Base-by-base conservation (phyloP, 35 echinoderm and acorn worm species). In the Strongylocentrotus purpuratus region DNA sequence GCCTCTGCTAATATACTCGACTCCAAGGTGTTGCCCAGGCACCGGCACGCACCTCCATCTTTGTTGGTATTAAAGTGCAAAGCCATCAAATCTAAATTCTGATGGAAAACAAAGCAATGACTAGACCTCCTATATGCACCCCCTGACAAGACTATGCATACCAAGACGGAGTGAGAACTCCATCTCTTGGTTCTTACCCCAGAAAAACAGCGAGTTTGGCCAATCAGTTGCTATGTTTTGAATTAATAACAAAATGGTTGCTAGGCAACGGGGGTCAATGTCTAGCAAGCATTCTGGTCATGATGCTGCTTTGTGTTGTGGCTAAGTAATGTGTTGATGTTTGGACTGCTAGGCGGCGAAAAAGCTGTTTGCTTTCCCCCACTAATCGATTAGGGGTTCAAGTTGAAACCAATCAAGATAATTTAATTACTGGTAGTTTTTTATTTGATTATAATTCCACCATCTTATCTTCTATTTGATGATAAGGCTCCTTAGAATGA, bases 191-290 rank as follows among this genome's bases (percentile, higher is more conserved):
- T 10, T 78, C 28, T 78, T 78, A 5, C 20, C 65, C 65, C 20
- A 22, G 25, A 28, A 78, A 78, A 28, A 78, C 65, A 22, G 22
- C 20, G 33, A 89, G 45, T 33, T 89, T 15, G 45, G 87, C 87
- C 87, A 89, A 89, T 89, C 87, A 89, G 87, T 89, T 89, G 87
- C 87, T 89, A 89, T 89, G 87, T 89, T 89, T 89, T 89, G 87
- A 89, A 89, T 89, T 89, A 89, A 89, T 35, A 89, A 89, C 87
- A 89, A 33, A 89, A 89, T 33, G 87, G 87, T 89, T 89, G 87
- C 87, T 41, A 89, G 87, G 87, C 45, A 46, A 41, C 87, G 17
- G 45, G 20, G 87, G 87, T 15, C 87, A 89, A 89, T 89, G 87
- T 89, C 87, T 89, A 35, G 33, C 87, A 45, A 89, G 45, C 65